These are phyloP conservation scores for Galagoides demidoff DNA, from an alignment of 2,797 vertebrate species.

Conservation along the genomic window DNA sequence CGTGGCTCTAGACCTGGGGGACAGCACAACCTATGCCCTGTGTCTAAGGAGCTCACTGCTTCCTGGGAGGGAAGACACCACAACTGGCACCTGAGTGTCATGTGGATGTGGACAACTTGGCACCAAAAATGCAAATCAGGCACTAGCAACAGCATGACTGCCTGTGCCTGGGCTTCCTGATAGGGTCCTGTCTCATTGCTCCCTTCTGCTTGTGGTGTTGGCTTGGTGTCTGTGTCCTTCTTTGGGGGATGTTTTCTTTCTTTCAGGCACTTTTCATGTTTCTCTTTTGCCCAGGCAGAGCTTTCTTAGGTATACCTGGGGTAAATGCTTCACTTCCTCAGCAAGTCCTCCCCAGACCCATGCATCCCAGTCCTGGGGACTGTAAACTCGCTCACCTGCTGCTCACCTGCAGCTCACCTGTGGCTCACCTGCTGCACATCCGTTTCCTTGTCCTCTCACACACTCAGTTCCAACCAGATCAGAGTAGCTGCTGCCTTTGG, in stretches of 20 bases:
- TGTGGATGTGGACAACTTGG: not conserved
- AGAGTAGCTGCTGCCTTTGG: not conserved
- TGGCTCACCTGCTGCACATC: not conserved
- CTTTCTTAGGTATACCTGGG: not conserved
- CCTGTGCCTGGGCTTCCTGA: not conserved
- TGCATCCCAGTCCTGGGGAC: not conserved
- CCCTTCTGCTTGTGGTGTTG: not conserved
- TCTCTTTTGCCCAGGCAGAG: not conserved
- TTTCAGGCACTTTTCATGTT: not conserved
- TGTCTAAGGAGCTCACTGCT: not conserved
- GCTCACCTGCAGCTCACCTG: not conserved
- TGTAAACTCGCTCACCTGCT: not conserved
- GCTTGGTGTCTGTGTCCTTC: not conserved
- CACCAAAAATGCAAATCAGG: not conserved
- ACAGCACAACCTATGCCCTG: not conserved
- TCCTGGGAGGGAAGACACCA: not conserved
- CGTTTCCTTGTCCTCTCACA: not conserved
- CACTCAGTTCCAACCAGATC: not conserved
- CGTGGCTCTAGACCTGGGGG: not conserved
- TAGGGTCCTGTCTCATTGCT: not conserved
- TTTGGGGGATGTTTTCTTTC: not conserved
- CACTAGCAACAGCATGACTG: not conserved
- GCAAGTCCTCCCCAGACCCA: accelerated
- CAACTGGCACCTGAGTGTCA: not conserved
- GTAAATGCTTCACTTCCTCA: not conserved